Conservation (phyloP, 2,113 vertebrate genomes). For the Cranoglanis bouderius region DNA sequence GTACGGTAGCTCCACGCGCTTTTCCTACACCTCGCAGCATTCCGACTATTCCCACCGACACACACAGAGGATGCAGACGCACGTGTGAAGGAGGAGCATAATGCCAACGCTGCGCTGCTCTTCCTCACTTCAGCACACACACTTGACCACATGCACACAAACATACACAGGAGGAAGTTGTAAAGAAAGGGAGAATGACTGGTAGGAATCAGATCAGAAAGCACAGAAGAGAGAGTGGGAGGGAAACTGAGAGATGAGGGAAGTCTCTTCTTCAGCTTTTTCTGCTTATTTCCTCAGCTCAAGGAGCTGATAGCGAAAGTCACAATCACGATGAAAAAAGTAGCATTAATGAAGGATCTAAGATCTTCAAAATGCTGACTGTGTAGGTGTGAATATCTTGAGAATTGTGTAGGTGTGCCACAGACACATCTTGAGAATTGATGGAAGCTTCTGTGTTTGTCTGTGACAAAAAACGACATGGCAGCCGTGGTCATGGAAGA, state of each 20-base stretch:
- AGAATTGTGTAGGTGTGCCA: conserved; percentile 50
- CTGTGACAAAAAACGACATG: conserved; percentile 11
- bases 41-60: conserved; percentile 94
- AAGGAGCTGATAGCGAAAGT: conserved; percentile 71
- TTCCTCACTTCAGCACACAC: conserved; percentile 42
- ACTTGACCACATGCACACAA: conserved; percentile 55
- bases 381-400: conserved; percentile 50
- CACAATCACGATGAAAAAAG: conserved; percentile 74
- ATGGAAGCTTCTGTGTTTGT: conserved; percentile 30
- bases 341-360: conserved; percentile 57
- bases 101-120: conserved; percentile 23
- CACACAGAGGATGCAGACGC: conserved; percentile 98
- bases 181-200: conserved; percentile 28
- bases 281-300: conserved; percentile 65
- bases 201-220: conserved; percentile 17
- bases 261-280: conserved; percentile 57
- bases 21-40: conserved; percentile 94
- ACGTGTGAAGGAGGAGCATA: conserved; percentile 77
- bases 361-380: conserved; percentile 57
- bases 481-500: conserved; percentile 25
- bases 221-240: conserved; percentile 49
- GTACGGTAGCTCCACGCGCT: conserved; percentile 84
- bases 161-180: conserved; percentile 38
- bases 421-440: conserved; percentile 33
- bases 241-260: conserved; percentile 41